These are phyloP conservation scores for Lepus oiostolus DNA, from an alignment of 2,797 vertebrate species.

Conservation along the genomic window DNA sequence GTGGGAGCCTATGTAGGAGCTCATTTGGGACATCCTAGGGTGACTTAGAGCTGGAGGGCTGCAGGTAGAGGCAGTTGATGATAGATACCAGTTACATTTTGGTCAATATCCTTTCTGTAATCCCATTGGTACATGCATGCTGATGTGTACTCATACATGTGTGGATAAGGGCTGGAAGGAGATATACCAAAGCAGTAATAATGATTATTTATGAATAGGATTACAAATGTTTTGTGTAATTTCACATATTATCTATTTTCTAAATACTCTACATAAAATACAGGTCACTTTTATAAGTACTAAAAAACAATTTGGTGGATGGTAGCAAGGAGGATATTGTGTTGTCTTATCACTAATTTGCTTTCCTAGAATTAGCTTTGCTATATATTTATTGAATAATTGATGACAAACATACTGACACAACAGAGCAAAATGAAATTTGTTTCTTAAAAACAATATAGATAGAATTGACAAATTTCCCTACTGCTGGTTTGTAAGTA, in stretches of 20 bases:
- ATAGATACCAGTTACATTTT: neutral
- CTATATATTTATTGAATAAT: neutral
- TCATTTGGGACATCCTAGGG: neutral
- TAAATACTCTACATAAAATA: neutral
- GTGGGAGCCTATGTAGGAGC: neutral
- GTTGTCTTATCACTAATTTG: constrained; percentile 8
- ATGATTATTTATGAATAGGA: neutral
- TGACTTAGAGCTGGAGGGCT: neutral
- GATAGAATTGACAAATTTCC: constrained; percentile 13
- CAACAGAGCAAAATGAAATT: constrained; percentile 18
- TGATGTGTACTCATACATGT: neutral
- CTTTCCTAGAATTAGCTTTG: neutral
- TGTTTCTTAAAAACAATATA: constrained; percentile 39
- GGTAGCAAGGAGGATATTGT: neutral
- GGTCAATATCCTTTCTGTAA: neutral
- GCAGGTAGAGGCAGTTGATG: neutral
- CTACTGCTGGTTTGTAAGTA: constrained; percentile 19
- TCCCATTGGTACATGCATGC: neutral
- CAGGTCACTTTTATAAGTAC: neutral
- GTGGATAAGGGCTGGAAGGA: neutral
- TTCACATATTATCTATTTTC: constrained; percentile 12
- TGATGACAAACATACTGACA: constrained; percentile 44
- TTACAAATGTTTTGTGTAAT: constrained; percentile 31
- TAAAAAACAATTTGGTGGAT: neutral
- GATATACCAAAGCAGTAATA: neutral